These are phyloP conservation scores for Gallinago nigripennis DNA, from an alignment of 2,797 vertebrate genomes.

Conservation along the genomic window DNA sequence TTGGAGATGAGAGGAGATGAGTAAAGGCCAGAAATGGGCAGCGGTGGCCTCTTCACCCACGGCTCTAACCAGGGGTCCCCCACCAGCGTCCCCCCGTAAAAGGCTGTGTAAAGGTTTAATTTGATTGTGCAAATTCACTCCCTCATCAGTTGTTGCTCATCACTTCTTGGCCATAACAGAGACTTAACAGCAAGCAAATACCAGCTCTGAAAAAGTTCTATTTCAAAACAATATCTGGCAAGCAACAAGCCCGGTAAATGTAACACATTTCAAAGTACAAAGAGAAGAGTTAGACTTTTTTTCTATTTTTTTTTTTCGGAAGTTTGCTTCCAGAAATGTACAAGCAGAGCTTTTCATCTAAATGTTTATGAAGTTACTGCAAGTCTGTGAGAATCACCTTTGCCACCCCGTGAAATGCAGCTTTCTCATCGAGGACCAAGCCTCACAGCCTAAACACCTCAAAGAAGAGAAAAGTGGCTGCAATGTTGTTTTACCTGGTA, in stretches of 20 bases:
- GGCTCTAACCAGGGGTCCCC: background rate
- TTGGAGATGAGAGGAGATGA: background rate
- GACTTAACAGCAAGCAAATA: slow-evolving; percentile 8
- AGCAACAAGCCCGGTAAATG: background rate
- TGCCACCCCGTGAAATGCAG: background rate
- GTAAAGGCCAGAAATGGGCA: background rate
- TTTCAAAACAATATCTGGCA: background rate
- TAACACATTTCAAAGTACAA: background rate
- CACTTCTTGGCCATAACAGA: background rate
- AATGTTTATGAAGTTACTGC: background rate
- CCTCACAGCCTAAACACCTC: background rate
- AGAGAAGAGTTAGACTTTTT: background rate
- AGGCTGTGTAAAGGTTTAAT: background rate
- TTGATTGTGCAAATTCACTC: slow-evolving; percentile 53
- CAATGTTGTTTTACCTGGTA: background rate
- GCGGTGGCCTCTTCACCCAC: accelerated
- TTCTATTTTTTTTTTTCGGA: background rate
- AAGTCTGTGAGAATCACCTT: background rate
- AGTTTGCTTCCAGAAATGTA: background rate
- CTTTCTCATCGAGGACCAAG: background rate
- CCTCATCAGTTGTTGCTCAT: background rate
- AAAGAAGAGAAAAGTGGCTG: background rate
- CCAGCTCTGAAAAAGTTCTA: background rate
- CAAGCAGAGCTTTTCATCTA: background rate
- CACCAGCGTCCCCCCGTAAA: background rate